These are phyloP conservation scores for Helogale parvula DNA, from an alignment of 2,113 vertebrate species.

Conservation along the genomic window DNA sequence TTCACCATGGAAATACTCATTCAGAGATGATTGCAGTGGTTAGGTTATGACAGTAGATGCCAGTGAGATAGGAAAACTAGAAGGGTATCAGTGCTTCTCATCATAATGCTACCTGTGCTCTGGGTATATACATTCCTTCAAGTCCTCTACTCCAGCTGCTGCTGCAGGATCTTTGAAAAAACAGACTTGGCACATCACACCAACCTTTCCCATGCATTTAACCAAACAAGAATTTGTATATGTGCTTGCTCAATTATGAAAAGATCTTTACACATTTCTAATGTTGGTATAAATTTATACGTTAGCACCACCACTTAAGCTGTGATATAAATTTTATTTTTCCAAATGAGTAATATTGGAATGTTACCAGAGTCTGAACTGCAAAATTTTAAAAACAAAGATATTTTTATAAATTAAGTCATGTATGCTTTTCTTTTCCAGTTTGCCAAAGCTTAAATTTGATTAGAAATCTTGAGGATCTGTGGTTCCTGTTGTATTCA, in stretches of 20 bases:
- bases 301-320: background rate
- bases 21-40: background rate
- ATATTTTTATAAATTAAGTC: slow-evolving; percentile 10
- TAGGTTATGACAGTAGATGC: background rate
- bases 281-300: background rate
- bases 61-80: background rate
- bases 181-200: background rate
- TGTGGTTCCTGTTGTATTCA: background rate
- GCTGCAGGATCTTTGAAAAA: background rate
- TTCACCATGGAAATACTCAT: background rate
- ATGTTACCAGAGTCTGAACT: background rate
- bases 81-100: background rate
- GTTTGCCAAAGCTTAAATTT: slow-evolving; percentile 17
- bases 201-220: background rate
- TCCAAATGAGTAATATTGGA: slow-evolving; percentile 51
- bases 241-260: background rate
- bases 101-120: background rate
- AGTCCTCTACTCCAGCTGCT: background rate
- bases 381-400: background rate
- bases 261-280: slow-evolving; percentile 1
- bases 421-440: background rate
- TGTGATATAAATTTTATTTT: background rate
- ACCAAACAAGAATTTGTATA: background rate
- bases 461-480: background rate
- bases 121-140: background rate